phyloP scores from a whole-genome alignment of 2,888 invertebrate species.

The Terebella lapidaria region DNA sequence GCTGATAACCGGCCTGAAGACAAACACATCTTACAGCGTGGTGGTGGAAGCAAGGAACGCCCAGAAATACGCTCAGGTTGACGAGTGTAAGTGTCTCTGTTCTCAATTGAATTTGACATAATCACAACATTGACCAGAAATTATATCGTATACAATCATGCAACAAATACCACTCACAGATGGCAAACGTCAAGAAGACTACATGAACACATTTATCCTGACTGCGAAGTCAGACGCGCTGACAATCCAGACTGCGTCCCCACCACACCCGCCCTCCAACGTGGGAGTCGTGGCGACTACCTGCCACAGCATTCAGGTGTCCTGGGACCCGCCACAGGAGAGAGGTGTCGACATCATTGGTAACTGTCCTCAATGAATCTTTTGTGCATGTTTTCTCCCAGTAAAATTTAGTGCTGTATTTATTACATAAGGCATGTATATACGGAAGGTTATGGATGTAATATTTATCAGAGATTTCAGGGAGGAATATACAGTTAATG shows the following conservation, averaged over 20 bases:
- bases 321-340: constrained; percentile 50
- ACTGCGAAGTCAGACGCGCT: constrained; percentile 46
- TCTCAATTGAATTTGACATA: no score
- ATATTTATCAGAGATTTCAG: no score
- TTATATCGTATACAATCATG: neutral
- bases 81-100: constrained; percentile 1
- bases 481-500: no score
- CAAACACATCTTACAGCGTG: constrained; percentile 46
- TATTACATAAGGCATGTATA: no score
- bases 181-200: neutral
- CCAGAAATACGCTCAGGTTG: constrained; percentile 38
- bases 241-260: constrained; percentile 44
- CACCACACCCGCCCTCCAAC: constrained; percentile 47
- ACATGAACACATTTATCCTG: constrained; percentile 44
- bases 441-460: no score
- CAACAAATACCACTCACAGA: neutral
- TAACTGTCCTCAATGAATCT: constrained; percentile 15
- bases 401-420: neutral
- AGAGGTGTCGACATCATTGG: constrained; percentile 49
- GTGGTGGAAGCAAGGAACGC: constrained; percentile 50
- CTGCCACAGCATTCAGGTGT: constrained; percentile 45
- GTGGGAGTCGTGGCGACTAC: constrained; percentile 47
- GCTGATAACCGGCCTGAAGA: constrained; percentile 43
- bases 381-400: no score
- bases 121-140: neutral